Conservation (phyloP, 2,888 invertebrate genomes). For the Anagyrus pseudococci region DNA sequence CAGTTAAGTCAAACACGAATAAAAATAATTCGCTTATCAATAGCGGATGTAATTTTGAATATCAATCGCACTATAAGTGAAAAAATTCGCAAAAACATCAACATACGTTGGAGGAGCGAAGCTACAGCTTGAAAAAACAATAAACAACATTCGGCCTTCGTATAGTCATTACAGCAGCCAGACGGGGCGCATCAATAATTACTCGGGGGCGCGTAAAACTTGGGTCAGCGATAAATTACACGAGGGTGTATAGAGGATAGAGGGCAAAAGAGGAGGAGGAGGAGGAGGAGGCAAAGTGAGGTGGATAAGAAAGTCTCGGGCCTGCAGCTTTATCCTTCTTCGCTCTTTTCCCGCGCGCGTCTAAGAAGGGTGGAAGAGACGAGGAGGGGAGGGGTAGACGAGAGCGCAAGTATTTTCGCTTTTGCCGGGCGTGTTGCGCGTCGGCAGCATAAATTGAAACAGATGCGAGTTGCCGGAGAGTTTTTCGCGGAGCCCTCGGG, state of each 20-base stretch:
- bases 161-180: not conserved
- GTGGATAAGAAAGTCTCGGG: conserved; percentile 25
- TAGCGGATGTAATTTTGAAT: no score
- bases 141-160: not conserved
- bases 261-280: not conserved
- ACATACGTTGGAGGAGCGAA: no score
- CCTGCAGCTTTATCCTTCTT: conserved; percentile 35
- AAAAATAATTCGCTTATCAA: no score
- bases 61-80: no score
- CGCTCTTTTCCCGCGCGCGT: conserved; percentile 12
- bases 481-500: conserved; percentile 55
- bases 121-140: not conserved
- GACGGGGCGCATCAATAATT: conserved; percentile 29
- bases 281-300: not conserved
- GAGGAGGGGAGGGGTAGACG: no score
- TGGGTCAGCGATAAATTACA: conserved; percentile 31
- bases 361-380: no score
- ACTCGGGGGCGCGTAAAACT: conserved; percentile 18
- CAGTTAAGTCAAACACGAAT: no score
- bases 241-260: no score
- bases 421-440: conserved; percentile 43
- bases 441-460: conserved; percentile 60
- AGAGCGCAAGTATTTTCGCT: conserved; percentile 48
- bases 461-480: conserved; percentile 59
- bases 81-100: no score